Base-by-base conservation (phyloP, 2,888 invertebrate species). In the Clivina fossor region DNA sequence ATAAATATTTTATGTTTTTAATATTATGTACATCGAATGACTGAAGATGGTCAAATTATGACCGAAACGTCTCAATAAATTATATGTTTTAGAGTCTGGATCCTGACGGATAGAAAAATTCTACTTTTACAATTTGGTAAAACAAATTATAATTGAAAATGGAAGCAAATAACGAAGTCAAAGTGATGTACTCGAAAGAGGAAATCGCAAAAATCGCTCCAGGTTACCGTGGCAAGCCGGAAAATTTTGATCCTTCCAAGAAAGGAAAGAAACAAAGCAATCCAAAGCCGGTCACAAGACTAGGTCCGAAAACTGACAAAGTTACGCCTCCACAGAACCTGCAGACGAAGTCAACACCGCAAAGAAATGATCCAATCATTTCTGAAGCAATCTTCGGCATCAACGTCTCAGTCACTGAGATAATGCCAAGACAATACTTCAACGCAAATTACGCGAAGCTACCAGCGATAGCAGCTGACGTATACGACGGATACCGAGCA, bases 371-470 rank as follows among this genome's bases (percentile, higher is more conserved):
- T 3, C 35, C 58, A 9, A 60, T 61, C 32, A 56, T 61, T 22
- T 33, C 61, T 2, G 65, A 67, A 26, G 59, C 63, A 0, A 62
- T 67, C 2, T 66, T 66, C 35, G 64, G 63, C 13, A 46, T 61
- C 5, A 62, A 65, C 37, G 62, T 62, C 0, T 26, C 56, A 16
- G 63, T 63, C 4, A 57, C 60, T 13, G 64, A 64, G 41, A 60
- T 63, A 24, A 57, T 58, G 18, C 64, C 64, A n/a, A 46, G 62
- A 16, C 63, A 65, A 47, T 46, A 44, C 8, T 61, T 65, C 40
- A 20, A 53, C 2, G 57, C 62, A 4, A 63, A 53, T 24, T 63
- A 58, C 49, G 53, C 54, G 1, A 60, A 58, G 49, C 1, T 65
- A 1, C 57, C 61, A 11, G 61, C 63, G 22, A 32, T 66, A 26